These are phyloP conservation scores for Spinibarbus caldwelli DNA, from an alignment of 2,797 vertebrate species.

Conservation along the genomic window DNA sequence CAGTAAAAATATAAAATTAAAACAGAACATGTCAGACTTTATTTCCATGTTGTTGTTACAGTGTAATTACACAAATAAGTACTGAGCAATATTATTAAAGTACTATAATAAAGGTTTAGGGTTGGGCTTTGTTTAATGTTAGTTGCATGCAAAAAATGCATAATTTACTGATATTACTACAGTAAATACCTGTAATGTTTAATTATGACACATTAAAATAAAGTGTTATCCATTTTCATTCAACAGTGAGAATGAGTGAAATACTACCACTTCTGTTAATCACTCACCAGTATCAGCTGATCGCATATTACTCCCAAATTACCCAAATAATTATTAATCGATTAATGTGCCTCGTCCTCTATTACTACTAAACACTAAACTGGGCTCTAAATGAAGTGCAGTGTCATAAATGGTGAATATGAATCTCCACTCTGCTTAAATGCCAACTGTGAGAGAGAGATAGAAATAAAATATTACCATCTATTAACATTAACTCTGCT, in stretches of 20 bases:
- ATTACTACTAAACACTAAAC: background rate
- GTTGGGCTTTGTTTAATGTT: background rate
- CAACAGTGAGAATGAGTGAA: background rate
- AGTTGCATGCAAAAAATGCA: background rate
- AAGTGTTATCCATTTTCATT: background rate
- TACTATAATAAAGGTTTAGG: background rate
- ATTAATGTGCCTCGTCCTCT: background rate
- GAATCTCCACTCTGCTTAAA: background rate
- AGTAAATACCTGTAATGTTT: background rate
- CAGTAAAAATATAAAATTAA: background rate
- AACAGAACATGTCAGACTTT: background rate
- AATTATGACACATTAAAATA: background rate
- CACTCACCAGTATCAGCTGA: background rate
- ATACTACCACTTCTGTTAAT: background rate
- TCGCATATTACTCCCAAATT: background rate
- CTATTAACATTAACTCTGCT: conserved; percentile 74
- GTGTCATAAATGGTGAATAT: background rate
- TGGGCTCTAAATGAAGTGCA: background rate
- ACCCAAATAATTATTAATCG: background rate
- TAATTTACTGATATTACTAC: background rate
- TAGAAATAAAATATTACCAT: conserved; percentile 49
- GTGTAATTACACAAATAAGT: background rate
- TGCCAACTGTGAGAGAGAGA: conserved; percentile 9
- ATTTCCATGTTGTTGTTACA: background rate
- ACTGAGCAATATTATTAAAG: background rate